phyloP scores from a whole-genome alignment of 2,888 invertebrate genomes.

The Blastobasis adustella region DNA sequence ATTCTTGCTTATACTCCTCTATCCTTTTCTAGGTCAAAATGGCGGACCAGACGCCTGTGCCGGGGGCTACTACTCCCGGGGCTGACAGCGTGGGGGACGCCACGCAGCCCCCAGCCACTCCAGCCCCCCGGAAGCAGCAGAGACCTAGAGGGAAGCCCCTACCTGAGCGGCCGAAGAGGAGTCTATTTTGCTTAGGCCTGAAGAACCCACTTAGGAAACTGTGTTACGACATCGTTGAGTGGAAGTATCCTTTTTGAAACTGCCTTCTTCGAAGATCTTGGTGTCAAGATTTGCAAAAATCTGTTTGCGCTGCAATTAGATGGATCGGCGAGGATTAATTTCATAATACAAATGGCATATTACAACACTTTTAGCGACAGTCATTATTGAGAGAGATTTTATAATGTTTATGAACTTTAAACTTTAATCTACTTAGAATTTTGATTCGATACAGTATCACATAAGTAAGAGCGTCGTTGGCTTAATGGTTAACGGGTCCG shows the following conservation, averaged over 20 bases:
- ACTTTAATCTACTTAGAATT: too few relatives aligned
- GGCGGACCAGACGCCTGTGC: constrained; percentile 48
- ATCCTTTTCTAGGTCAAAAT: constrained; percentile 44
- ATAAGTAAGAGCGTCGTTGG: too few relatives aligned
- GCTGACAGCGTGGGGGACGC: constrained; percentile 42
- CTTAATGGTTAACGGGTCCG: too few relatives aligned
- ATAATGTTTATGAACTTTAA: too few relatives aligned
- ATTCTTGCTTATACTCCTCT: not conserved
- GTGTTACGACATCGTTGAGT: constrained; percentile 97
- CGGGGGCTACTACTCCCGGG: constrained; percentile 45
- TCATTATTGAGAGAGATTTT: too few relatives aligned
- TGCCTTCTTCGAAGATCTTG: too few relatives aligned
- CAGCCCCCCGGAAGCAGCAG: constrained; percentile 74
- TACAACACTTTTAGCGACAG: too few relatives aligned
- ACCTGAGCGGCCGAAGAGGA: constrained; percentile 92
- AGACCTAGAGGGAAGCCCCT: constrained; percentile 87
- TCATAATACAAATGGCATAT: too few relatives aligned
- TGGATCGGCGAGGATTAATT: too few relatives aligned
- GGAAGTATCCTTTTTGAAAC: constrained; percentile 95
- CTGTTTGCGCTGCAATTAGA: too few relatives aligned
- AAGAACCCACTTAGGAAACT: constrained; percentile 96
- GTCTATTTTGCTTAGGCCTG: constrained; percentile 92
- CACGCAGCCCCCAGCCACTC: constrained; percentile 32
- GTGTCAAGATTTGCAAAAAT: too few relatives aligned
- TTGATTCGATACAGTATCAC: too few relatives aligned